A percentile compares a stretch with the other conserved stretches of the same genome.
Evolutionary conservation across 2,113 vertebrate species (phyloP).

Genomic region (Alectura lathami): DNA sequence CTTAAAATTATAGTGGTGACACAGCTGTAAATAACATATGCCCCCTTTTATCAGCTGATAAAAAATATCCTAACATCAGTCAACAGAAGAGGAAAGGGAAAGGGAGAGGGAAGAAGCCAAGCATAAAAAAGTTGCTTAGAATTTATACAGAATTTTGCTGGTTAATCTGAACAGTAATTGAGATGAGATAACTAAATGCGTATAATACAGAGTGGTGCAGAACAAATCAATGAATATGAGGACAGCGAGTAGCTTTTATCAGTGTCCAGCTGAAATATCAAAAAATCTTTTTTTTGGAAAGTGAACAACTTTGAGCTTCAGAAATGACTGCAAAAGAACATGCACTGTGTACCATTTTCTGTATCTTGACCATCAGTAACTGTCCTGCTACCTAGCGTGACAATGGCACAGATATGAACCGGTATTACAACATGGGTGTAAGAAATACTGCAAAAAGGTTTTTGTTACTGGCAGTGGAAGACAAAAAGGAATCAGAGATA

Average conservation of each 20-base stretch:
- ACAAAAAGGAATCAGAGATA: neutral
- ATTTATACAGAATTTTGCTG: neutral
- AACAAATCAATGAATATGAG: neutral
- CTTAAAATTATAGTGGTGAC: neutral
- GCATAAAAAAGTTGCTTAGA: neutral
- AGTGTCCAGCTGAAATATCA: neutral
- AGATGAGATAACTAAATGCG: neutral
- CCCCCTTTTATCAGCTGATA: neutral
- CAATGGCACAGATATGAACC: neutral
- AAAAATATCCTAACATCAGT: neutral
- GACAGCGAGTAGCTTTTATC: neutral
- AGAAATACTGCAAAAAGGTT: neutral
- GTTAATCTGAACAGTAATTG: neutral
- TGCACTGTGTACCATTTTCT: neutral
- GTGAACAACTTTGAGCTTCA: neutral
- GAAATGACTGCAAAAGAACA: neutral
- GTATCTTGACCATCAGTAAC: neutral
- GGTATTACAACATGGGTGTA: accelerated
- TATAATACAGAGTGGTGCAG: neutral
- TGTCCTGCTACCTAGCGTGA: neutral
- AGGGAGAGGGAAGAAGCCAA: neutral
- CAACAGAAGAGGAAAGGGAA: neutral
- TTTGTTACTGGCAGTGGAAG: neutral
- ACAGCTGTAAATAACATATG: neutral
- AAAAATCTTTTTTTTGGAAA: neutral